Evolutionary conservation across 1,140 invertebrate species (phyloP), one percentile per base, ranked within the genome.

Genomic region (Maniola jurtina): DNA sequence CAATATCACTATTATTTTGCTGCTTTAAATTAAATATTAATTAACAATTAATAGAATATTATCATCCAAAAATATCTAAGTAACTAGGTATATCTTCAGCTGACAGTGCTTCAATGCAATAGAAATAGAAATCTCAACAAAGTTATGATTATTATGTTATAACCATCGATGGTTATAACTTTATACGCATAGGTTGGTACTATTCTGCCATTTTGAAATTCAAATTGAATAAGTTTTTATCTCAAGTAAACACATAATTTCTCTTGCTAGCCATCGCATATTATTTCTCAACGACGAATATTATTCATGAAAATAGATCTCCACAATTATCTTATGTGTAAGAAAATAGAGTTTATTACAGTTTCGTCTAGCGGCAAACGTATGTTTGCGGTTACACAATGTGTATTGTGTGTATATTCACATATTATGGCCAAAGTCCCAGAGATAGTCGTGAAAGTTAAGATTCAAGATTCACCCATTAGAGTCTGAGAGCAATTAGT

Each of bases 381-480:
- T 56, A 56, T 56, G 13, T 48, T 62, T 45, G 54, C 15, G 10
- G 16, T 56, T 47, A 50, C 48, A 68, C 70, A 72, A 72, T 72
- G 66, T 57, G 62, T 72, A 72, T 68, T 68, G 70, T 72, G 40
- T 55, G 57, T 45, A 36, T 42, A 47, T 66, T 73, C 65, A 62
- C 70, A 68, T 64, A 65, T 57, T 70, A 70, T 57, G 57, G 52
- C 45, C 16, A 52, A 52, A 42, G 38, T 70, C 60, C 66, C 61
- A 73, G 58, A 73, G 71, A 73, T 70, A 70, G 64, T 36, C 15
- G 48, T 45, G 71, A 73, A 73, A 73, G 71, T 66, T 70, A 48
- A 61, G 61, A 61, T 52, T 25, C 0, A 15, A 48, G 58, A 66
- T 61, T 60, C 58, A 14, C 42, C 40, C 64, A 66, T 66, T 61